phyloP scores from a whole-genome alignment of 2,797 vertebrate species.

The Diplodus puntazzo region DNA sequence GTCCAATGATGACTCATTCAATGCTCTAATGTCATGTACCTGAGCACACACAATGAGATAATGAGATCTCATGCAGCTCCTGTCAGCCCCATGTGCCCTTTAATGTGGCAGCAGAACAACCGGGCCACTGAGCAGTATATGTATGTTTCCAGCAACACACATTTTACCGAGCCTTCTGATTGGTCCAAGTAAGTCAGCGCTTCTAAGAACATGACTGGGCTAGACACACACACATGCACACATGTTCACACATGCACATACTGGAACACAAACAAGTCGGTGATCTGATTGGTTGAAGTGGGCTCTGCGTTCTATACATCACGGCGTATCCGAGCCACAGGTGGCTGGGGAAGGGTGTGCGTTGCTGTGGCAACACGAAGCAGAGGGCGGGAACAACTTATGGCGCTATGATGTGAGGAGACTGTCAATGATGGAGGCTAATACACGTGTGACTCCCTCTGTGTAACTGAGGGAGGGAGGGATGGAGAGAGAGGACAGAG shows the following conservation, averaged over 20 bases:
- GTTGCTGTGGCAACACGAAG: constrained; percentile 65
- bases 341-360: constrained; percentile 51
- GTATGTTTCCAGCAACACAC: constrained; percentile 8
- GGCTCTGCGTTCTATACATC: constrained; percentile 45
- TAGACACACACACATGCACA: not conserved
- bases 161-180: not conserved
- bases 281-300: constrained; percentile 49
- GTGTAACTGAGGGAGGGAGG: constrained; percentile 12
- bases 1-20: constrained; percentile 53
- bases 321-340: constrained; percentile 47
- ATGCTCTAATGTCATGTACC: constrained; percentile 40
- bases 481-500: constrained; percentile 23
- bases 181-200: not conserved
- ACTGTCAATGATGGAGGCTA: constrained; percentile 59
- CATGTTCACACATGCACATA: not conserved
- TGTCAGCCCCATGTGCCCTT: constrained; percentile 31
- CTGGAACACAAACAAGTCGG: not conserved
- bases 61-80: constrained; percentile 29
- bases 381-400: constrained; percentile 46
- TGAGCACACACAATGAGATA: constrained; percentile 21
- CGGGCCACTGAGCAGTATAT: constrained; percentile 16
- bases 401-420: constrained; percentile 54
- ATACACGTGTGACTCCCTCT: constrained; percentile 25
- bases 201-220: constrained; percentile 13
- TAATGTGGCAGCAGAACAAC: constrained; percentile 34